Percentiles rank a stretch among this genome's conserved stretches.
These are phyloP conservation scores for Lycodopsis pacificus DNA, from an alignment of 2,797 vertebrate species.

Conservation along the genomic window DNA sequence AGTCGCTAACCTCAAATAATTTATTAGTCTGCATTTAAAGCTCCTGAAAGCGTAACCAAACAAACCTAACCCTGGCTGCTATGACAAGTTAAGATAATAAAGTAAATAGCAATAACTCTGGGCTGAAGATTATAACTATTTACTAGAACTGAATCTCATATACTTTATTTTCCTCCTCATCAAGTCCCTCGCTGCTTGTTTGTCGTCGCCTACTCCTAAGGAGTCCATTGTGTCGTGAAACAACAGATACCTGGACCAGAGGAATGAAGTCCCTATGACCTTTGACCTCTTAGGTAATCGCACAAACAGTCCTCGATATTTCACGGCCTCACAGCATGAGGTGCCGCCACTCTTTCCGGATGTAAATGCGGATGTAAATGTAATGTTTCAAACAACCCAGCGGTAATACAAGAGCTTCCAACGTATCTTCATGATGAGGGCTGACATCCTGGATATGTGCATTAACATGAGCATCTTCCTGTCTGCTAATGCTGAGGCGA, in stretches of 20 bases:
- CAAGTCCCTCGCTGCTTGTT: slow-evolving; percentile 22
- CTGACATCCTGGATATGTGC: slow-evolving; percentile 56
- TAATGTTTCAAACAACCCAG: slow-evolving; percentile 45
- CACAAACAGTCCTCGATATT: slow-evolving; percentile 69
- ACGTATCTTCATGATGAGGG: slow-evolving; percentile 46
- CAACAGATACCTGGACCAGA: slow-evolving; percentile 40
- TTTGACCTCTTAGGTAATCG: slow-evolving; percentile 53
- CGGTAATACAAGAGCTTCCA: slow-evolving; percentile 42
- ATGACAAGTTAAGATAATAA: slow-evolving; percentile 4
- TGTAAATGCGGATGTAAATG: slow-evolving; percentile 54
- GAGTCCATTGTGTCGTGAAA: slow-evolving; percentile 35
- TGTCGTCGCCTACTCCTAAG: slow-evolving; percentile 18
- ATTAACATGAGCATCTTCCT: slow-evolving; percentile 65
- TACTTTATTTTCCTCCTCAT: slow-evolving; percentile 30
- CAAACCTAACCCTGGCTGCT: not conserved
- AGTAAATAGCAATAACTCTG: not conserved
- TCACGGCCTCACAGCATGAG: slow-evolving; percentile 32
- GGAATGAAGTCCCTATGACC: slow-evolving; percentile 44
- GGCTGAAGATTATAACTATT: not conserved
- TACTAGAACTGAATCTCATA: not conserved
- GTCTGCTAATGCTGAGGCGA: slow-evolving; percentile 40
- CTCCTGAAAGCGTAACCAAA: slow-evolving; percentile 18
- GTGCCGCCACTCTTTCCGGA: slow-evolving; percentile 56
- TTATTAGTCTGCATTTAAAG: slow-evolving; percentile 37
- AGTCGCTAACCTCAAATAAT: slow-evolving; percentile 48